Evolutionary conservation across 2,797 vertebrate genomes (phyloP).

Genomic region (Cuniculus paca): DNA sequence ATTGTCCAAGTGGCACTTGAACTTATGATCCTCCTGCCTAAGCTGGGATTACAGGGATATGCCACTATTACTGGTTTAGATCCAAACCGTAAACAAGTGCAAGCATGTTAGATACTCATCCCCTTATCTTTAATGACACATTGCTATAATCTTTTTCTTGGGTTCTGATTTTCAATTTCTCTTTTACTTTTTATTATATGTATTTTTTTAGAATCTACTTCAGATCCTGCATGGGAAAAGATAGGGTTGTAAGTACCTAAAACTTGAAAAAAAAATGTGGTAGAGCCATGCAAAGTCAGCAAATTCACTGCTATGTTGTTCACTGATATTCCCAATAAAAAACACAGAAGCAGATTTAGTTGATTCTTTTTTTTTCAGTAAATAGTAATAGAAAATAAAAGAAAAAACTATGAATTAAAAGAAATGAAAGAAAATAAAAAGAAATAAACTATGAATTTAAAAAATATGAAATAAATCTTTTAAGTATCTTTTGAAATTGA

Average conservation of each 20-base stretch:
- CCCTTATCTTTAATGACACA: background rate
- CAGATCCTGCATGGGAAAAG: background rate
- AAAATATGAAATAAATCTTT: background rate
- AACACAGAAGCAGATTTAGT: background rate
- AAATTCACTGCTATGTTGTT: constrained; percentile 1
- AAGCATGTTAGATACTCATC: background rate
- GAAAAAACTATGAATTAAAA: background rate
- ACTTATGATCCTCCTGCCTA: background rate
- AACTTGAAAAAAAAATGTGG: background rate
- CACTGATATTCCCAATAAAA: background rate
- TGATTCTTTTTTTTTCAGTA: constrained; percentile 19
- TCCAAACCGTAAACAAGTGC: background rate
- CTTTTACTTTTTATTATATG: constrained; percentile 19
- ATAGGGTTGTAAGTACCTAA: background rate
- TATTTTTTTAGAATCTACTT: background rate
- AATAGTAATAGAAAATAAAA: background rate
- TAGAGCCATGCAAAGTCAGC: background rate
- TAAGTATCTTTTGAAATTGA: background rate
- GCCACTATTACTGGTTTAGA: background rate
- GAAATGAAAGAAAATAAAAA: background rate
- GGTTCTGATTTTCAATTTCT: background rate
- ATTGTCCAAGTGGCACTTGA: background rate
- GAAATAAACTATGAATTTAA: background rate
- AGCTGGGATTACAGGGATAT: background rate
- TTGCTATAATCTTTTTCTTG: background rate